Evolutionary conservation across 2,888 invertebrate genomes (phyloP).

Genomic region (Mythimna impura): DNA sequence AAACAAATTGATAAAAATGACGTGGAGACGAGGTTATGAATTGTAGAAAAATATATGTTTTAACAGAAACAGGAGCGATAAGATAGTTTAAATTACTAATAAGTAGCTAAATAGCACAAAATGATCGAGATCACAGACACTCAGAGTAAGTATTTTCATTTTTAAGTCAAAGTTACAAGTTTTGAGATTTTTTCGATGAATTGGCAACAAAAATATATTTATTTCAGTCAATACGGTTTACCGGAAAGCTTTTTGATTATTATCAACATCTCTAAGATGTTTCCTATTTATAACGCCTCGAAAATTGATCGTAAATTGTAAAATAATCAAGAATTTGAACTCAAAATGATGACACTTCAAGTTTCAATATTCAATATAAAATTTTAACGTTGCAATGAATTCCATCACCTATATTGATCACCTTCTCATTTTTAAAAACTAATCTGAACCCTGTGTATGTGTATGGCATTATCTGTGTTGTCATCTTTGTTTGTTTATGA

Average conservation of each 20-base stretch:
- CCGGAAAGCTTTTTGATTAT: not conserved
- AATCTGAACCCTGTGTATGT: too few species aligned
- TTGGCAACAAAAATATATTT: slow-evolving; percentile 24
- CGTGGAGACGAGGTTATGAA: slow-evolving; percentile 66
- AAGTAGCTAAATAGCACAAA: slow-evolving; percentile 70
- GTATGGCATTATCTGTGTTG: too few species aligned
- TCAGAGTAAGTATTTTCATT: slow-evolving; percentile 92
- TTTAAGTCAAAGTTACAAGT: slow-evolving; percentile 31
- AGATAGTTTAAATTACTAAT: slow-evolving; percentile 40
- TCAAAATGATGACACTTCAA: not conserved
- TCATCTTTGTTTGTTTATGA: too few species aligned
- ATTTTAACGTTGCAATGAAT: not conserved
- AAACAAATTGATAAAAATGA: slow-evolving; percentile 57
- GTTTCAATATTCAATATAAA: not conserved
- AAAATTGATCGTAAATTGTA: not conserved
- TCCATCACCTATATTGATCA: not conserved
- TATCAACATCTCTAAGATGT: not conserved
- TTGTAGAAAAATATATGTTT: slow-evolving; percentile 59
- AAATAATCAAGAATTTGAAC: not conserved
- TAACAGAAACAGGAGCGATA: slow-evolving; percentile 46
- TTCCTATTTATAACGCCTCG: not conserved
- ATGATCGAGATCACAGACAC: slow-evolving; percentile 96
- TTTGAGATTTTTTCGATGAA: not conserved
- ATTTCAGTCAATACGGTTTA: not conserved
- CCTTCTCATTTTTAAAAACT: too few species aligned